Evolutionary conservation across 1,140 invertebrate species (phyloP), one percentile per base, ranked within the genome.

Genomic region (Drosophila kurseongensis): DNA sequence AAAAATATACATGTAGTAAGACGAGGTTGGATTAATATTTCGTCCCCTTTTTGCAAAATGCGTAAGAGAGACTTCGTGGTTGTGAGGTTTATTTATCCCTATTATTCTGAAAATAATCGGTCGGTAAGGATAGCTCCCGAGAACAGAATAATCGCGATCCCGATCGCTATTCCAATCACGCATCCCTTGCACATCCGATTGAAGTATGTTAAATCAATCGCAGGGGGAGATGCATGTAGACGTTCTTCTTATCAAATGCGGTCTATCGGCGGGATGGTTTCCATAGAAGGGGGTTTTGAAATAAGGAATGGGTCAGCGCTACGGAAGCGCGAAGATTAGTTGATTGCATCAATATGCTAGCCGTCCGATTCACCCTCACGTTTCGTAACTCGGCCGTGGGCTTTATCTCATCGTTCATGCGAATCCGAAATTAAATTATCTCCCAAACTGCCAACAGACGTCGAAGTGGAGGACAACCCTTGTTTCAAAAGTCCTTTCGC

Each of bases 351-450:
- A 91, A 91, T 91, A 91, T 91, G 90, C 76, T 91, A 48, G 71
- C 71, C 79, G 69, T 82, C 85, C 68, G 52, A 78, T 51, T 58
- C 75, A 77, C 65, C 75, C 75, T 69, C 75, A 75, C 73, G 55
- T 54, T 36, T 50, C 52, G 48, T 54, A 36, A n/a, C 38, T 65
- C 10, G 44, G 65, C 67, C 63, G 52, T 76, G 71, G 65, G 65
- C 73, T 66, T 88, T 89, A 88, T 88, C 84, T 88, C 85, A 80
- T 89, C 84, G 80, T 57, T 89, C 80, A 90, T 84, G 90, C 88
- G 88, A 84, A 91, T 77, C 80, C 76, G 91, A 89, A 91, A 91
- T 91, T 91, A 91, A 91, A 91, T 91, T 91, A 91, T 91, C 90
- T 91, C 76, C 80, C 90, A 63, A 71, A 85, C 82, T 75, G 79